Percentiles rank a stretch among this genome's conserved stretches.
phyloP scores from a whole-genome alignment of 2,113 vertebrate genomes.

The Corydoras sp. region DNA sequence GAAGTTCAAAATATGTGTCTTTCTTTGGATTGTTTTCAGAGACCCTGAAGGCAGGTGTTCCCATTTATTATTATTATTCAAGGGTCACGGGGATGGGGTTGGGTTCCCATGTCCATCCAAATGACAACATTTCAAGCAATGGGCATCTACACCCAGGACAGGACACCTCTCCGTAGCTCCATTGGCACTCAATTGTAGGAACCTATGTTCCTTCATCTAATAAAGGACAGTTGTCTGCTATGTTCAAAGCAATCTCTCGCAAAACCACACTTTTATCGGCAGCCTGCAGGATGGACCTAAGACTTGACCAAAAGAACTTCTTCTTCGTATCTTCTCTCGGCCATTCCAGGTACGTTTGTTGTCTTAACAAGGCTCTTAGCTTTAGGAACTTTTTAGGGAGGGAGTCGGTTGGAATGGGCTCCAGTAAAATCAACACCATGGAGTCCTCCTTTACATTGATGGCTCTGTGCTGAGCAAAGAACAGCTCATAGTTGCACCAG shows the following conservation, averaged over 20 bases:
- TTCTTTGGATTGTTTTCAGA: too few species aligned
- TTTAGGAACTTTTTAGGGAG: conserved; percentile 58
- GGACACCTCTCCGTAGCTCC: too few species aligned
- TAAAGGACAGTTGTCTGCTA: conserved; percentile 41
- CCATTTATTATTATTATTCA: too few species aligned
- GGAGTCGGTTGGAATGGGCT: conserved; percentile 57
- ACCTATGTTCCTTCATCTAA: conserved; percentile 3
- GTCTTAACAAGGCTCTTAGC: conserved; percentile 52
- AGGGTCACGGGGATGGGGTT: too few species aligned
- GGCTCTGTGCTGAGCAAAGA: conserved; percentile 60
- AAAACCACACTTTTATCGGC: conserved; percentile 55
- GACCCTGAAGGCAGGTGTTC: too few species aligned
- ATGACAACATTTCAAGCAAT: too few species aligned
- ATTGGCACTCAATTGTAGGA: too few species aligned
- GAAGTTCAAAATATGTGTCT: too few species aligned
- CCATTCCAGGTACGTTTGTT: conserved; percentile 79
- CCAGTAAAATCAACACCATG: conserved; percentile 58
- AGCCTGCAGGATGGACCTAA: conserved; percentile 56
- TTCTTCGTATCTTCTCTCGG: conserved; percentile 72
- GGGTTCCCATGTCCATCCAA: too few species aligned
- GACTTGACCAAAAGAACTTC: conserved; percentile 76
- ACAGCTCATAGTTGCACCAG: conserved; percentile 66
- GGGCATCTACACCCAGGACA: too few species aligned
- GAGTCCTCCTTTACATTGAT: conserved; percentile 53
- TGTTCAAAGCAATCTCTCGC: conserved; percentile 40